Evolutionary conservation across 2,797 vertebrate genomes (phyloP), one percentile per base, ranked within the genome.

Genomic region (Gallinago stenura): DNA sequence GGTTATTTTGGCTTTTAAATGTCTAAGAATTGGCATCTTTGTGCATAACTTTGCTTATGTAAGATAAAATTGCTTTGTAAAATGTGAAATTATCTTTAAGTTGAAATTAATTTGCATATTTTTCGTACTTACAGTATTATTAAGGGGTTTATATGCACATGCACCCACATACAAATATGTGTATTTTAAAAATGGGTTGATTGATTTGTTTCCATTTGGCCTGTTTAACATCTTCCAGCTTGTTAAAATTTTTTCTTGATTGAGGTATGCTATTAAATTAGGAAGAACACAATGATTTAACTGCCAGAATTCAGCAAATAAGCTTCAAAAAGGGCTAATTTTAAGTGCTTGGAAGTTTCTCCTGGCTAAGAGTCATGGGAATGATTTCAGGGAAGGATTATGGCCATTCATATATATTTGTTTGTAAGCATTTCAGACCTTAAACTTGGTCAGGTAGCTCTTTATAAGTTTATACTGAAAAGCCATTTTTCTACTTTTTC

Each of bases 111-210:
- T 61, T 73, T 71, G 1, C 2, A 0, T 83, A 4, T 72, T 91
- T 91, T 65, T 11, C 39, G 51, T 26, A 20, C 13, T 91, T 93
- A n/a, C 0, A 3, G 4, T 58, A 65, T 12, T 10, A 28, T 71
- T n/a, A n/a, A 60, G n/a, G 24, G 57, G 2, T 64, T 53, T 83
- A 6, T 41, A 1, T 85, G 13, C 9, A 2, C 0, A 1, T 37
- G 2, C 2, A 12, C 66, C 10, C 30, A 13, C 24, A 22, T 7
- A 21, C 6, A 41, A 77, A 35, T 60, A 6, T 6, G 1, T 64
- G 17, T 41, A 2, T 30, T 84, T 85, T 17, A 1, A 53, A 69
- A 78, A 53, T 16, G 2, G 51, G 9, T 3, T 33, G 21, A 41
- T 65, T 24, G 15, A 22, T 69, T 71, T 72, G 15, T 73, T 92